phyloP scores from a whole-genome alignment of 2,888 invertebrate species.

The Acleris laterana region DNA sequence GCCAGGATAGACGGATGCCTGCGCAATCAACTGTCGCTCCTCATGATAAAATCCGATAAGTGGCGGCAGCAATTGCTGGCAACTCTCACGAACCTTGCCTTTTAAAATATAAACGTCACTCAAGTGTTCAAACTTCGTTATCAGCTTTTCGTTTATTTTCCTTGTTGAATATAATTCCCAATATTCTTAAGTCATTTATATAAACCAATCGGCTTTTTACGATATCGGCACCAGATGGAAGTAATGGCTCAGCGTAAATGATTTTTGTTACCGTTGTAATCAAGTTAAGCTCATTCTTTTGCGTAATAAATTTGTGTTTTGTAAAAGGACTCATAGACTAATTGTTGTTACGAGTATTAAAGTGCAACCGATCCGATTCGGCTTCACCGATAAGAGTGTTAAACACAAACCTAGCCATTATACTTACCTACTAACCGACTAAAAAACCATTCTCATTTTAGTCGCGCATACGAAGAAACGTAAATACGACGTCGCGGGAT shows the following conservation, averaged over 20 bases:
- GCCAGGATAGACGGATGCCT: slow-evolving; percentile 52
- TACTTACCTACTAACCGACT: too few relatives aligned
- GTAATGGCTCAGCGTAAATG: slow-evolving; percentile 25
- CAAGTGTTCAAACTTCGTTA: slow-evolving; percentile 41
- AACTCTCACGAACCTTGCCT: slow-evolving; percentile 40
- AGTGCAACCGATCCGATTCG: not conserved
- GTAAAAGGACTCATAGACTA: slow-evolving; percentile 8
- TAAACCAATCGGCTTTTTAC: slow-evolving; percentile 29
- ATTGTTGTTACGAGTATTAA: not conserved
- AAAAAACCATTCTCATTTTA: too few relatives aligned
- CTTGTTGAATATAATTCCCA: slow-evolving; percentile 35
- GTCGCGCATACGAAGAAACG: slow-evolving; percentile 8
- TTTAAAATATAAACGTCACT: slow-evolving; percentile 45
- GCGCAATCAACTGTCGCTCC: slow-evolving; percentile 51
- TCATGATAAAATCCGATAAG: slow-evolving; percentile 50
- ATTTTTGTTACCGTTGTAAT: slow-evolving; percentile 31
- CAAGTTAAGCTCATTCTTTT: slow-evolving; percentile 20
- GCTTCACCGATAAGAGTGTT: not conserved
- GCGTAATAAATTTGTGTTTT: slow-evolving; percentile 12
- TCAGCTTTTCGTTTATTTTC: slow-evolving; percentile 38
- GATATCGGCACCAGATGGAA: slow-evolving; percentile 33
- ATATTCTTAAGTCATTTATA: slow-evolving; percentile 36
- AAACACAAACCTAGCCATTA: not conserved
- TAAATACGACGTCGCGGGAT: not conserved
- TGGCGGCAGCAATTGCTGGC: slow-evolving; percentile 35